These are phyloP conservation scores for Pterocles orientalis DNA, from an alignment of 2,113 vertebrate genomes.

Conservation along the genomic window DNA sequence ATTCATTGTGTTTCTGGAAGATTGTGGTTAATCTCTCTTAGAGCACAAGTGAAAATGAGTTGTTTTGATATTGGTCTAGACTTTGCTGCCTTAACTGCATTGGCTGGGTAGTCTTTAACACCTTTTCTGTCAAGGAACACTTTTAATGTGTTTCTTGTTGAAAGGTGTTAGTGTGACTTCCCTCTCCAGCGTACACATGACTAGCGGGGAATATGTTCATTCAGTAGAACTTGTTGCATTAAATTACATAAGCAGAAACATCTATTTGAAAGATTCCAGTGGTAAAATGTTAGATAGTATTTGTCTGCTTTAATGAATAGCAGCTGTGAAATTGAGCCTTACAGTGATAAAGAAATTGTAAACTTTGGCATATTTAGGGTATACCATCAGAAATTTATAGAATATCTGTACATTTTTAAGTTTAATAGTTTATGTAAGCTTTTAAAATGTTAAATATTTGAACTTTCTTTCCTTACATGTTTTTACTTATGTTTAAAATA, in stretches of 20 bases:
- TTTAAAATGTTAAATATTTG: background rate
- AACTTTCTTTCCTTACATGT: background rate
- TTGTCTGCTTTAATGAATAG: background rate
- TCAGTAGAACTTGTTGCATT: background rate
- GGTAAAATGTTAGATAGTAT: background rate
- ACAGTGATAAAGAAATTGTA: background rate
- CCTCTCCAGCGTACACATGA: background rate
- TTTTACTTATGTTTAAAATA: background rate
- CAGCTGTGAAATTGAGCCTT: background rate
- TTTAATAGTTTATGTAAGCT: background rate
- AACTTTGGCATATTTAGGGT: background rate
- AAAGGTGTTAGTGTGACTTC: background rate
- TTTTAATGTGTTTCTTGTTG: background rate
- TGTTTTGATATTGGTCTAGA: background rate
- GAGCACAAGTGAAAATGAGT: background rate
- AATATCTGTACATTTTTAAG: background rate
- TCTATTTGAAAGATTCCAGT: background rate
- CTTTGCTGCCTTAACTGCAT: background rate
- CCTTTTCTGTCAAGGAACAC: background rate
- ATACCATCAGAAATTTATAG: background rate
- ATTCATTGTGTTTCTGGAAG: background rate
- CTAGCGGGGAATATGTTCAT: background rate
- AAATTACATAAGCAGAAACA: background rate
- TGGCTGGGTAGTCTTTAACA: background rate
- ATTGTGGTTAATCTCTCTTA: background rate